phyloP scores from a whole-genome alignment of 2,797 vertebrate species.

The Eupleurogrammus muticus region DNA sequence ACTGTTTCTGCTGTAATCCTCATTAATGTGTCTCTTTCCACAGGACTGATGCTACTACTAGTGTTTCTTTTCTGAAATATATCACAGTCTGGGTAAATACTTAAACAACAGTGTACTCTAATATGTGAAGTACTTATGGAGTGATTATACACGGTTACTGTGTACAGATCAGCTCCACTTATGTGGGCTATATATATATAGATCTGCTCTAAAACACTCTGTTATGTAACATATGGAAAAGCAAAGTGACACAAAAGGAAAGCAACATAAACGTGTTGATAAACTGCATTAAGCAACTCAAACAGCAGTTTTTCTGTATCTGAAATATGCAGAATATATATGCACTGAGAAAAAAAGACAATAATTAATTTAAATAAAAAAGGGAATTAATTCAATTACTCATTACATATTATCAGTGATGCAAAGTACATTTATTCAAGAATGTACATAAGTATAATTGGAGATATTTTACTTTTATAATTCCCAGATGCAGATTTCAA shows the following conservation, averaged over 20 bases:
- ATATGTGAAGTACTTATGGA: neutral
- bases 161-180: neutral
- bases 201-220: neutral
- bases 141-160: neutral
- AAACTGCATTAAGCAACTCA: neutral
- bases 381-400: too few relatives aligned
- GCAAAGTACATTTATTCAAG: too few relatives aligned
- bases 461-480: too few relatives aligned
- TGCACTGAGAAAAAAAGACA: too few relatives aligned
- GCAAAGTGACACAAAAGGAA: slow-evolving; percentile 7
- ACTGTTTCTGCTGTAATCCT: slow-evolving; percentile 31
- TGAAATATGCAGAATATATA: too few relatives aligned
- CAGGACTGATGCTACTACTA: neutral
- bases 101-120: neutral
- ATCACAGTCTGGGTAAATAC: neutral
- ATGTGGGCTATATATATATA: neutral
- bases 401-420: too few relatives aligned
- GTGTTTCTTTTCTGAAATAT: slow-evolving; percentile 8
- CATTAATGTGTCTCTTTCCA: slow-evolving; percentile 22
- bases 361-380: too few relatives aligned
- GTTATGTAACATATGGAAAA: neutral
- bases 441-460: too few relatives aligned
- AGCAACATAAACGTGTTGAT: neutral
- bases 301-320: neutral
- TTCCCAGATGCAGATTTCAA: too few relatives aligned